Evolutionary conservation across 2,797 vertebrate species (phyloP).

Genomic region (Catostomus latipinnis): DNA sequence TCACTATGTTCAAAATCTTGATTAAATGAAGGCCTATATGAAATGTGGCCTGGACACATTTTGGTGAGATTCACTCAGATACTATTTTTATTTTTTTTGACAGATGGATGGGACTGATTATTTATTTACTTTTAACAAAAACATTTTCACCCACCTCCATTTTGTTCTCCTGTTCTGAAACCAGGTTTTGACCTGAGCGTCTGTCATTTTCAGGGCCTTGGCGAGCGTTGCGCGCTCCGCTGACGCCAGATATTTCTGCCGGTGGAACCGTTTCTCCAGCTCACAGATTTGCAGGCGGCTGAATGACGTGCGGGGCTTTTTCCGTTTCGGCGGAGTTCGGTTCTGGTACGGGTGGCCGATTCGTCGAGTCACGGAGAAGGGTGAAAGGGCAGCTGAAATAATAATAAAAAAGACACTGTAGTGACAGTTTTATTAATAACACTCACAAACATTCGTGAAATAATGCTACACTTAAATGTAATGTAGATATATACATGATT

Average conservation of each 20-base stretch:
- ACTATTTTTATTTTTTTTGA: too few species aligned
- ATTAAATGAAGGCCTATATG: too few species aligned
- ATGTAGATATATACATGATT: too few species aligned
- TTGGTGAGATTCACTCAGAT: too few species aligned
- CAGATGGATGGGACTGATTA: too few species aligned
- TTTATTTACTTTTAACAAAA: too few species aligned
- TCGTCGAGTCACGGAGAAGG: conserved; percentile 90
- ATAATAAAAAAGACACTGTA: not conserved
- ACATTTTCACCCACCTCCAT: conserved; percentile 85
- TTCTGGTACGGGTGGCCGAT: conserved; percentile 98
- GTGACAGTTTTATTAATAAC: not conserved
- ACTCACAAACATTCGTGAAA: not conserved
- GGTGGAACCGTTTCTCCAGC: conserved; percentile 94
- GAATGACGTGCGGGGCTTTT: conserved; percentile 96
- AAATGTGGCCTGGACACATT: too few species aligned
- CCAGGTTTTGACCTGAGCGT: conserved; percentile 98
- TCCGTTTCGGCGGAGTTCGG: conserved; percentile 93
- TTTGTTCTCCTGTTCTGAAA: conserved; percentile 98
- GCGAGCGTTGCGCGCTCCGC: conserved; percentile 89
- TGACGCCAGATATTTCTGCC: conserved; percentile 96
- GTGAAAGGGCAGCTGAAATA: conserved; percentile 85
- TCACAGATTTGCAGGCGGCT: conserved; percentile 95
- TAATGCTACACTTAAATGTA: too few species aligned
- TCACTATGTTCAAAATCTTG: too few species aligned
- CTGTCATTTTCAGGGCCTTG: conserved; percentile 95